Evolutionary conservation across 1,140 invertebrate genomes (phyloP).

Genomic region (Venustaconcha ellipsiformis): DNA sequence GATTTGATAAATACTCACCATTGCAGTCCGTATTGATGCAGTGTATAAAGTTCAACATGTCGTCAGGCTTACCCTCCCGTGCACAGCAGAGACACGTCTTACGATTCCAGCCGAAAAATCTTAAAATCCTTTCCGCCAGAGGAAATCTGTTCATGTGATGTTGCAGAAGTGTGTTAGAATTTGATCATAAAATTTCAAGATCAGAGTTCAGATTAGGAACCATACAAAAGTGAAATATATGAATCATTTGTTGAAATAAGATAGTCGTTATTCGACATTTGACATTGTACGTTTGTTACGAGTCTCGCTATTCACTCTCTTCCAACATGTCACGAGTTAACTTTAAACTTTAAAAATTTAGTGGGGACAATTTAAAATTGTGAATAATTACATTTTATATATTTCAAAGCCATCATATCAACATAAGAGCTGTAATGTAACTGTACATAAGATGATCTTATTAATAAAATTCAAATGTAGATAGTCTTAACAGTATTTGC

Average conservation of each 20-base stretch:
- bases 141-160: constrained; percentile 26
- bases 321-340: not conserved
- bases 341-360: not conserved
- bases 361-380: not conserved
- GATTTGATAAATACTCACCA: constrained; percentile 64
- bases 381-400: too few species aligned
- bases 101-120: constrained; percentile 52
- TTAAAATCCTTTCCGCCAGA: constrained; percentile 38
- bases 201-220: not conserved
- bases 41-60: constrained; percentile 72
- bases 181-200: not conserved
- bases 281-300: not conserved
- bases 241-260: not conserved
- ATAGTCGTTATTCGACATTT: not conserved
- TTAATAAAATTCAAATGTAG: too few species aligned
- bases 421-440: too few species aligned
- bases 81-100: constrained; percentile 74
- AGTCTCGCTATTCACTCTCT: not conserved
- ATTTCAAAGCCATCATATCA: too few species aligned
- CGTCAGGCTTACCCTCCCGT: constrained; percentile 67
- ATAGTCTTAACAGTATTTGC: too few species aligned
- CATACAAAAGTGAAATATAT: not conserved
- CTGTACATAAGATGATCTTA: too few species aligned
- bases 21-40: constrained; percentile 76
- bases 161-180: not conserved